Base-by-base conservation (phyloP, 2,797 vertebrate species). In the Furcifer pardalis region DNA sequence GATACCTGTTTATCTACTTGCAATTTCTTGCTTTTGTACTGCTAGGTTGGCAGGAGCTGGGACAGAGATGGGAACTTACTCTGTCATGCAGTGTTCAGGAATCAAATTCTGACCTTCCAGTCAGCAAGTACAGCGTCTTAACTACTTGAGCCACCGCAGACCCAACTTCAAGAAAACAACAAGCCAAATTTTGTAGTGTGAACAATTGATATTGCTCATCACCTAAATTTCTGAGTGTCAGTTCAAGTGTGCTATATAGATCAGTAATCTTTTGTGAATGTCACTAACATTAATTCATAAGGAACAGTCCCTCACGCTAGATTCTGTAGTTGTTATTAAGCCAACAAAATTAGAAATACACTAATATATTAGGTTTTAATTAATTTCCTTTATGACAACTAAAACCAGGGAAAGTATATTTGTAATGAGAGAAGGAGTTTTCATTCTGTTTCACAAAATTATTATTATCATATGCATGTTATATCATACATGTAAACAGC, bases 281-380 rank as follows among this genome's bases (percentile, higher is more conserved):
- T 35, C 59, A 62, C 3, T 62, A 40, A 62, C 62, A 7, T 62
- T 5, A 62, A 40, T 63, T 63, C 35, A 8, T 59, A 25, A 30
- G 6, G n/a, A 35, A 21, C n/a, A 27, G 9, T 56, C 19, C 56
- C 30, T 65, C 40, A 65, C 46, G 32, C 9, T 42, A 37, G 42
- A 19, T 37, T 60, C 44, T 42, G 21, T 42, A 40, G 23, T 73
- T 72, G 59, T 78, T 46, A 27, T 46, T 65, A 35, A 79, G 23
- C 59, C 42, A 65, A n/a, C 65, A 15, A 79, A n/a, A 35, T 79
- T 79, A 79, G 42, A 65, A n/a, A 62, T 78, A 27, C 59, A 63
- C 42, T 40, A 62, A 60, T 3, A 6, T 60, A 7, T 77, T 77
- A 60, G 7, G 32, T 23, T 60, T 63, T 65, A 63, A 44, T 44